Base-by-base conservation (phyloP, 2,797 vertebrate species). In the Micrastur ruficollis region DNA sequence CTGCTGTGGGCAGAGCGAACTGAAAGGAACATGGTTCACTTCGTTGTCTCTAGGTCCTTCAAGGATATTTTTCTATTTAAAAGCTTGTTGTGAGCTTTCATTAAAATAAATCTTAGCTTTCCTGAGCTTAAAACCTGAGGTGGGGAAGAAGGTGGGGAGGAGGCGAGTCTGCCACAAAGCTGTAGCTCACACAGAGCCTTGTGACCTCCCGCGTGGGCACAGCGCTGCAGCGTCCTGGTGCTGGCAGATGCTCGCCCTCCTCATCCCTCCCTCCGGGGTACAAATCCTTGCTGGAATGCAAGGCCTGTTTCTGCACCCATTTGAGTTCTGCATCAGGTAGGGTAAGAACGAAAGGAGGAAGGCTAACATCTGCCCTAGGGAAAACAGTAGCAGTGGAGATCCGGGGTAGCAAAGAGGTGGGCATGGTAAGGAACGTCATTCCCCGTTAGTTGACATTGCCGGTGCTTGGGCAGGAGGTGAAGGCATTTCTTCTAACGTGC, bases 181-280 rank as follows among this genome's bases (percentile, higher is more conserved):
- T 68, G 19, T 22, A 36, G 19, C 0, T 72, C 79, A 75, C 93
- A 32, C 4, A 31, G 14, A 66, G 22, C 9, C 19, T 55, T 6
- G 5, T 19, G 18, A 27, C 17, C 20, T 63, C 61, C 46, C 25
- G 11, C 1, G 0, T 18, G 7, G 5, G 12, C 27, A 18, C 25
- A 49, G 2, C 32, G 8, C 2, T 4, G 14, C 25, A 56, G 55
- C 8, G 68, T 75, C 15, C 66, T 44, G 58, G 29, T 34, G 40
- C 44, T 21, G 13, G 38, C 16, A 70, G 63, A 46, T 32, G 8
- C 19, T 72, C 53, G 20, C 42, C 32, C 46, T 25, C 27, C 14
- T 71, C 21, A 8, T 32, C 74, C 9, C 5, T 29, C 75, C 38
- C 79, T 14, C 19, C 62, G 61, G 19, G 10, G 2, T 27, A 21